Base-by-base conservation (phyloP, 2,888 invertebrate genomes). In the Drosophila fungiperda region DNA sequence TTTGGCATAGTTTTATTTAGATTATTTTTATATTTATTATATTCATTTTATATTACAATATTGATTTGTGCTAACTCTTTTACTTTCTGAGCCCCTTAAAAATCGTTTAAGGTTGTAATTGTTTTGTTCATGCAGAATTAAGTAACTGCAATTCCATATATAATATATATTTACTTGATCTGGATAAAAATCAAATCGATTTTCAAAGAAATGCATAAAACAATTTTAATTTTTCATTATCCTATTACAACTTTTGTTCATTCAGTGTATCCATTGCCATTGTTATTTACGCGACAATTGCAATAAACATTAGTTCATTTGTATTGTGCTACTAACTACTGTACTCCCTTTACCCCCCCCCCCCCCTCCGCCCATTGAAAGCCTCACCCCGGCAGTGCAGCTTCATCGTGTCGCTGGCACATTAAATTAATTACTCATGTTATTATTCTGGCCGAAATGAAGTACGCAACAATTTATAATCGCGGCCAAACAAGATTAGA, bases 341-440 rank as follows among this genome's bases (percentile, higher is more conserved):
- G 23, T 12, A 1, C 9, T 48, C 15, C 8, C 49, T 20, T 12
- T 26, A 50, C 8, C 1, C 29, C 48, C 15, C 36, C 8, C 32
- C n/a, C n/a, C n/a, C n/a, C n/a, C n/a, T n/a, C n/a, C n/a, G n/a
- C n/a, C n/a, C n/a, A n/a, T 2, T 35, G 23, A 5, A 12, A 9
- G 3, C 26, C 1, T 7, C 35, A 3, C 7, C 23, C 52, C n/a
- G 32, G 23, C 40, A 40, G 33, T 52, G 29, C 67, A 20, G 12
- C 48, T 35, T 29, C 38, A 42, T 83, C 78, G 77, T 89, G 90
- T 82, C 80, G 81, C 83, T 90, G 92, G 91, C 91, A 90, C 89
- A 91, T 91, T 91, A 91, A 91, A 91, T 91, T 91, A 91, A 91
- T 91, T 91, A 92, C 92, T 91, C 90, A 85, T 91, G 91, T 91